Evolutionary conservation across 2,888 invertebrate species (phyloP).

Genomic region (Callyntrura guangdongensis): DNA sequence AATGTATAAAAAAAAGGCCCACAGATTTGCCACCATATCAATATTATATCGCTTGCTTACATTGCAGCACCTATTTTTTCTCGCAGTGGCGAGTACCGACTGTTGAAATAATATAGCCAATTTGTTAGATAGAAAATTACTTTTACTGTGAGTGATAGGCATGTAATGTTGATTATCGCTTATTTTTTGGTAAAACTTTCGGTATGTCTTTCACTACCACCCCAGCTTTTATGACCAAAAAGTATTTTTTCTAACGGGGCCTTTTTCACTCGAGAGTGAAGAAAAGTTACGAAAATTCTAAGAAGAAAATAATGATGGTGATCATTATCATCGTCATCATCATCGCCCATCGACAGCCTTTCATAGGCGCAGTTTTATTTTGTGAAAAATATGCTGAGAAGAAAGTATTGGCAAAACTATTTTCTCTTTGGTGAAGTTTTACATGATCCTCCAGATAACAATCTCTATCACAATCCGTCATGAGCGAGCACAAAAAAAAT

Average conservation of each 20-base stretch:
- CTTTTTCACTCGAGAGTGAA: background rate
- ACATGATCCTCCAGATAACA: conserved; percentile 3
- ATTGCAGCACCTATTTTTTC: background rate
- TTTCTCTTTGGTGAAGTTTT: background rate
- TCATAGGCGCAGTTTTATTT: too few relatives aligned
- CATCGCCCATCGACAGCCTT: background rate
- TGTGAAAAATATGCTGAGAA: background rate
- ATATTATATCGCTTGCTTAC: background rate
- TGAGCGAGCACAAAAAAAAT: background rate
- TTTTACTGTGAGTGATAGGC: background rate
- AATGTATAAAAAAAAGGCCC: too few relatives aligned
- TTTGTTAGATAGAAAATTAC: background rate
- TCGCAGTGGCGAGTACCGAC: background rate
- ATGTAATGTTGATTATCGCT: background rate
- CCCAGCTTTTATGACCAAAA: background rate
- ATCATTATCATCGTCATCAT: conserved; percentile 21
- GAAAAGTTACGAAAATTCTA: conserved; percentile 33
- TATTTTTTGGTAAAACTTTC: background rate
- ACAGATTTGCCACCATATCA: too few relatives aligned
- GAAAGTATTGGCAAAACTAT: conserved; percentile 40
- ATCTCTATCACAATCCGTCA: background rate
- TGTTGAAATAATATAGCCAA: background rate
- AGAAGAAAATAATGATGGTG: conserved; percentile 37
- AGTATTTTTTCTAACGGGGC: background rate
- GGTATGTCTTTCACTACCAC: background rate